Conservation (phyloP, 1,140 invertebrate genomes). For the Drosophila parabipectinata region DNA sequence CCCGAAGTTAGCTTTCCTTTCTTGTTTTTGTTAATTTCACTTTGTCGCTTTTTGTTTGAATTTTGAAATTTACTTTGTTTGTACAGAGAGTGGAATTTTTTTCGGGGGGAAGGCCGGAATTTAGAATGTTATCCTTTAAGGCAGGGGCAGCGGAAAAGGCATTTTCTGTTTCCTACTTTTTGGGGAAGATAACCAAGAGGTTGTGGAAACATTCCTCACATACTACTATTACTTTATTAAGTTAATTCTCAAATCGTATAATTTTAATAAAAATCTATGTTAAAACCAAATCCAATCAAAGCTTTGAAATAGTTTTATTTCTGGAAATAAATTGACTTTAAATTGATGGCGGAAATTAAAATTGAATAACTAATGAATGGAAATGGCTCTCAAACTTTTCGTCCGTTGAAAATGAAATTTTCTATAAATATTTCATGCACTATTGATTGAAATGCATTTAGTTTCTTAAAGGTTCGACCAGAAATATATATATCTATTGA, state of each 20-base stretch:
- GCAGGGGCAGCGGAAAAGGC: not conserved
- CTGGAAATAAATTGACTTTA: too few species aligned
- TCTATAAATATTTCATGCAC: conserved; percentile 13
- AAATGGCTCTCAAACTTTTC: not conserved
- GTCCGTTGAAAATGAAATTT: not conserved
- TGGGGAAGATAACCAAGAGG: not conserved
- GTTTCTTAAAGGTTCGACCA: not conserved
- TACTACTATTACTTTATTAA: not conserved
- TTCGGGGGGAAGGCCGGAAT: not conserved
- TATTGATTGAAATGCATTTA: not conserved
- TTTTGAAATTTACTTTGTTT: conserved; percentile 60
- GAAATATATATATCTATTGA: not conserved
- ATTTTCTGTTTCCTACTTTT: not conserved
- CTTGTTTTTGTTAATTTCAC: conserved; percentile 49
- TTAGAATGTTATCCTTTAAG: conserved; percentile 35
- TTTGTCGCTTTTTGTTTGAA: conserved; percentile 36
- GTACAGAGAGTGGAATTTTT: conserved; percentile 30
- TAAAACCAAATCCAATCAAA: not conserved
- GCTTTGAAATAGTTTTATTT: not conserved
- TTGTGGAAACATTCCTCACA: not conserved
- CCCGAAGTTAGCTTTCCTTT: too few species aligned
- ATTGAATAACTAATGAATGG: conserved; percentile 1
- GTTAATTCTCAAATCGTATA: too few species aligned
- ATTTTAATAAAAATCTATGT: not conserved
- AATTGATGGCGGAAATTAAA: not conserved